Conservation (phyloP, 2,797 vertebrate species). For the Cirrhinus mrigala region DNA sequence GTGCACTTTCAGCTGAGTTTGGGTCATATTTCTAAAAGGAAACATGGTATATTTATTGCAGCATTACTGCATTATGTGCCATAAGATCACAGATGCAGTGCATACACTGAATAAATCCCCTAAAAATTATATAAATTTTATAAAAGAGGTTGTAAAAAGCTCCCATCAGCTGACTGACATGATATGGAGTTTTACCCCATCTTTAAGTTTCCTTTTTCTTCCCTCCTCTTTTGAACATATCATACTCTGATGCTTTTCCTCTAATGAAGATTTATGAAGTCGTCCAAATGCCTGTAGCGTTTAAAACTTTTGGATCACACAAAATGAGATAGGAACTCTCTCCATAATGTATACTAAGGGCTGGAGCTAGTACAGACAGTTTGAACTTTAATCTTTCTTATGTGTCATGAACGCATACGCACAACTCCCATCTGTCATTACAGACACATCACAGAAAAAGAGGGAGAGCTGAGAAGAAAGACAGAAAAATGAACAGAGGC, state of each 20-base stretch:
- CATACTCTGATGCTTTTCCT: slow-evolving; percentile 68
- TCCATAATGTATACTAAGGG: slow-evolving; percentile 70
- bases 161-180: not conserved
- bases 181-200: not conserved
- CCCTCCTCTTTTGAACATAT: slow-evolving; percentile 39
- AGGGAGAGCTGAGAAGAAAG: slow-evolving; percentile 15
- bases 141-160: slow-evolving; percentile 16
- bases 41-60: not conserved
- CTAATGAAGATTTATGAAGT: slow-evolving; percentile 68
- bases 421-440: slow-evolving; percentile 74
- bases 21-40: not conserved
- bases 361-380: slow-evolving; percentile 67
- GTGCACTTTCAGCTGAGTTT: not conserved
- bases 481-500: not conserved
- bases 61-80: slow-evolving; percentile 1
- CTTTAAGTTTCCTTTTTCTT: slow-evolving; percentile 30
- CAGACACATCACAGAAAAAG: slow-evolving; percentile 56
- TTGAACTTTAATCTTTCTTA: slow-evolving; percentile 74
- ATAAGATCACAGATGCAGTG: not conserved
- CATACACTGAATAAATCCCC: not conserved
- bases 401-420: slow-evolving; percentile 69
- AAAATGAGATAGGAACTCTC: slow-evolving; percentile 66
- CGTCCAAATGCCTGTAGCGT: slow-evolving; percentile 67
- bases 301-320: slow-evolving; percentile 72
- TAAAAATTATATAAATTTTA: slow-evolving; percentile 12